Evolutionary conservation across 2,113 vertebrate genomes (phyloP), one percentile per base, ranked within the genome.

Genomic region (Hippopotamus amphibius): DNA sequence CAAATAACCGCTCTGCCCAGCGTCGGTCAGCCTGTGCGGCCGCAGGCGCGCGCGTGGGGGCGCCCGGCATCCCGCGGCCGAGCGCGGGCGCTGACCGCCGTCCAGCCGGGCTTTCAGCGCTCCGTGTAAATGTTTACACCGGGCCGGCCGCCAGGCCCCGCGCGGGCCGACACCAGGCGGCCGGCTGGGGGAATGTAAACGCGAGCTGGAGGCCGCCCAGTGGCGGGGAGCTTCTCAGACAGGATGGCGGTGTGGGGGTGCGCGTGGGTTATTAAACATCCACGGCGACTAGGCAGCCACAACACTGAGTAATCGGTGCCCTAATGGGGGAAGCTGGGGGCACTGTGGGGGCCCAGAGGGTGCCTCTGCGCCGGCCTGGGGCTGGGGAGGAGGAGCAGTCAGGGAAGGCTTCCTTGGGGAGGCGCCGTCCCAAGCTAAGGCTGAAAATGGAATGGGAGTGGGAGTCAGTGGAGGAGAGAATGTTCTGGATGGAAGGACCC

Each of bases 171-270:
- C 95, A 89, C 87, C 59, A 57, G 79, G 88, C 92, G 30, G 96
- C 91, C 28, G 4, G 77, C 55, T 53, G 10, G 48, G 89, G 89
- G 86, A 97, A 97, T 95, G 96, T 96, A 95, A 97, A 97, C 94
- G 55, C n/a, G 7, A n/a, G 30, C 86, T 37, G 21, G 86, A 82
- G 92, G 66, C 81, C 15, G 1, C 53, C 16, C 26, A 7, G 46
- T 3, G 53, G 88, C 2, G 0, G 66, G 89, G 68, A 85, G 83
- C 33, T 14, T 22, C 43, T 21, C 30, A 2, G 74, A 7, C 37
- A 7, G 7, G 17, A 16, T 26, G 28, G 24, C 33, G 57, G 9
- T 7, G 53, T 15, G 5, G 21, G 48, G 12, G 24, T 7, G 53
- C n/a, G 7, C 37, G 6, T 6, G 59, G 26, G 66, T 87, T 12